Evolutionary conservation across 2,888 invertebrate species (phyloP).

Genomic region (Terebella lapidaria): DNA sequence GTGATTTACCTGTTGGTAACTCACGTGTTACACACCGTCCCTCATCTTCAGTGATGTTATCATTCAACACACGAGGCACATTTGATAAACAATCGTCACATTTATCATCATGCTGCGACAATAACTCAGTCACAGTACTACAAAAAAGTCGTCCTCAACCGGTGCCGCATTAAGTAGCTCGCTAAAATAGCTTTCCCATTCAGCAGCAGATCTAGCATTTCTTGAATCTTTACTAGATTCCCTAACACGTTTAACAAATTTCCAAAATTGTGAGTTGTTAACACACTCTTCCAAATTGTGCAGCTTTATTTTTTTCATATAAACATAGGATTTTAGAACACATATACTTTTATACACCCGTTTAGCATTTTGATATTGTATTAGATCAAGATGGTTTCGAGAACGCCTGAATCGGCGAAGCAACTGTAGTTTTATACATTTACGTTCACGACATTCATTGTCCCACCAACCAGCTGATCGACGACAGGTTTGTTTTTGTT

Average conservation of each 20-base stretch:
- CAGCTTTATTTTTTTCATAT: not conserved
- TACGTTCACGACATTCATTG: not conserved
- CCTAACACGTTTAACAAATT: not conserved
- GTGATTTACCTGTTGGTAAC: not conserved
- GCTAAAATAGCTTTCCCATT: not conserved
- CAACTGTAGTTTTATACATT: not conserved
- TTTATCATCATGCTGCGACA: not conserved
- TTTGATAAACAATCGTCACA: not conserved
- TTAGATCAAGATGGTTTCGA: not conserved
- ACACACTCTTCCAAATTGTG: not conserved
- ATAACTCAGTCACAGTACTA: not conserved
- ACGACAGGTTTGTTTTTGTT: not conserved
- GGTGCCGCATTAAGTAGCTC: not conserved
- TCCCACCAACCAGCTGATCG: not conserved
- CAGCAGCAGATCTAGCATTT: not conserved
- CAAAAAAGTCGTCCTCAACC: too few relatives aligned
- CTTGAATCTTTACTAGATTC: not conserved
- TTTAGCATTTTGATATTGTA: not conserved
- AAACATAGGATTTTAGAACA: too few relatives aligned
- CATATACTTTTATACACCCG: not conserved
- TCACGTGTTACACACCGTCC: not conserved
- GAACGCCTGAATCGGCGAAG: not conserved
- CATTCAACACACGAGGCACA: too few relatives aligned
- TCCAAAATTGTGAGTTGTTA: not conserved
- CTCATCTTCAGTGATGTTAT: not conserved